Evolutionary conservation across 2,797 vertebrate genomes (phyloP), one percentile per base, ranked within the genome.

Genomic region (Arrhamphus sclerolepis): DNA sequence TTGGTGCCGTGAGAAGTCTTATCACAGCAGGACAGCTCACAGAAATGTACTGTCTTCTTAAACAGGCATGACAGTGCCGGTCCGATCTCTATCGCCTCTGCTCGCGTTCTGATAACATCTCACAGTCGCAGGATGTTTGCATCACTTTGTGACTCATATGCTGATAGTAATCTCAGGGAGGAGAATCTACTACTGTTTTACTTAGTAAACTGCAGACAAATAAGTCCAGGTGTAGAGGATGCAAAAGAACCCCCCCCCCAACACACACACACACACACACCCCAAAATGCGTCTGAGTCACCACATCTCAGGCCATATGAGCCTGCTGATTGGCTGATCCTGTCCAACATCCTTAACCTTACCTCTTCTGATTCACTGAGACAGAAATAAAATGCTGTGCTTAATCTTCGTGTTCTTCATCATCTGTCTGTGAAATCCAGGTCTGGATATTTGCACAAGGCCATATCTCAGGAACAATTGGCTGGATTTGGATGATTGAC

Each of bases 11-110:
- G 85, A 92, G 86, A 91, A 90, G 78, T 80, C 75, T 92, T 94
- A 91, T 93, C 92, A 64, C 21, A 9, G 26, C 78, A 85, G 82
- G 81, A 80, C 88, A 66, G 72, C 57, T 78, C 84, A 81, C 78
- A 83, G 70, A 89, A 85, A 88, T 82, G 86, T 89, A 75, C 77
- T 84, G 89, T 89, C 82, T 82, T 81, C 79, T 91, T 90, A 89
- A 92, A 89, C 79, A 88, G 78, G 80, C 89, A 84, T 83, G 87
- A 93, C 90, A 87, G 81, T 92, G 87, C 87, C 78, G 22, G 68
- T 68, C 56, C 51, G 78, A 84, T 84, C 40, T 18, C 17, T 70
- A 86, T 86, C 78, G 9, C 48, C 40, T 7, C 10, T 3, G 19
- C 48, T 51, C 39, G 4, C 7, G 10, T 9, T 2, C 59, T 7